Conservation (phyloP, 2,888 invertebrate genomes). For the Empis stercorea region DNA sequence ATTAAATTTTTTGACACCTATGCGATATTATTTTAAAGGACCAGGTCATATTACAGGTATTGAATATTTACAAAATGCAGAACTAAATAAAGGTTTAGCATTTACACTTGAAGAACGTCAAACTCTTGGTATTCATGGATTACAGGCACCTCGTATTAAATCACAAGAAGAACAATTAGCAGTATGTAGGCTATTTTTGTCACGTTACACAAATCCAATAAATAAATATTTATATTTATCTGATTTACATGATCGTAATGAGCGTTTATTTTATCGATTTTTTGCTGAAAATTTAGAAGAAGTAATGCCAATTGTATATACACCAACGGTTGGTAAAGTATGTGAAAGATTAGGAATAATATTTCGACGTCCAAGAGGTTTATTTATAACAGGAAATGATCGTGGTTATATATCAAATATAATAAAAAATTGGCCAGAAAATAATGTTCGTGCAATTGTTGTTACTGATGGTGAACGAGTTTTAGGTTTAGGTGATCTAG, state of each 20-base stretch:
- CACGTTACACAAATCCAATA: conserved; percentile 79
- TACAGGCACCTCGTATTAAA: conserved; percentile 91
- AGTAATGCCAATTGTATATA: conserved; percentile 95
- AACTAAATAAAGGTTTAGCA: conserved; percentile 64
- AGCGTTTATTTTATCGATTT: conserved; percentile 88
- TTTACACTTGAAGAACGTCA: conserved; percentile 93
- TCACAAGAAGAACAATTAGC: conserved; percentile 85
- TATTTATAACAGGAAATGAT: conserved; percentile 93
- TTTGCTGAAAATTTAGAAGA: conserved; percentile 84
- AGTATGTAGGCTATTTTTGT: conserved; percentile 80
- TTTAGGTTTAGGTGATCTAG: conserved; percentile 90
- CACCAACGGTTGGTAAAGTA: conserved; percentile 93
- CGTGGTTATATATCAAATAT: conserved; percentile 86
- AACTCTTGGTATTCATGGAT: conserved; percentile 89
- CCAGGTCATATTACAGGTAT: no score
- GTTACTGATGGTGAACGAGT: conserved; percentile 98
- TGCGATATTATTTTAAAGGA: no score
- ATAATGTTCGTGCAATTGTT: conserved; percentile 72
- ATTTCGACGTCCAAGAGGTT: conserved; percentile 84
- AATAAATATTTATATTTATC: conserved; percentile 94
- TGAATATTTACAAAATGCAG: no score
- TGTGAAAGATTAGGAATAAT: conserved; percentile 95
- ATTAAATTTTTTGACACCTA: no score
- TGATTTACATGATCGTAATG: conserved; percentile 91
- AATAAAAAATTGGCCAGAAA: conserved; percentile 50